These are phyloP conservation scores for Telmatherina bonti DNA, from an alignment of 2,797 vertebrate genomes.

Conservation along the genomic window DNA sequence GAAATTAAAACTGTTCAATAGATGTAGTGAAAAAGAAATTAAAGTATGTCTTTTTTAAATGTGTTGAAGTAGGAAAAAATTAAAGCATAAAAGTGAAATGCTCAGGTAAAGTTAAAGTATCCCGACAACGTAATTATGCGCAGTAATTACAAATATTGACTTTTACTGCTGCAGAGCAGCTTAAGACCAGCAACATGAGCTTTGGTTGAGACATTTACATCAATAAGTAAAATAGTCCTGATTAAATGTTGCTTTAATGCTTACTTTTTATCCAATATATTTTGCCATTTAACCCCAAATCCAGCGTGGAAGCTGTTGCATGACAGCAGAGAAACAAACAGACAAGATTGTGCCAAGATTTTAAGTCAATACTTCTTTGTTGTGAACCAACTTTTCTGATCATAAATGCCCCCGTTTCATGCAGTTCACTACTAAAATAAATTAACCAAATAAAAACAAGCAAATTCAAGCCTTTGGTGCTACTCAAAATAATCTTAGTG, in stretches of 20 bases:
- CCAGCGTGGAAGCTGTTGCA: background rate
- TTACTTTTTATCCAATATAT: background rate
- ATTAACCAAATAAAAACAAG: background rate
- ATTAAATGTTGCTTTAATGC: background rate
- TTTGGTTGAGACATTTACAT: background rate
- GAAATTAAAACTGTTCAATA: background rate
- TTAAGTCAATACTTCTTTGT: background rate
- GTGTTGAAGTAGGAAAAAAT: background rate
- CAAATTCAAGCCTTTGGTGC: background rate
- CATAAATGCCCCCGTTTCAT: background rate
- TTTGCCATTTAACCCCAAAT: background rate
- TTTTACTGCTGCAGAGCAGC: too few relatives aligned
- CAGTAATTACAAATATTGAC: too few relatives aligned
- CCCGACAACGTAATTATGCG: background rate
- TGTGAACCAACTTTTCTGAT: background rate
- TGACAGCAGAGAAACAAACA: background rate
- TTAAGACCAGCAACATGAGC: too few relatives aligned
- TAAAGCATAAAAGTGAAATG: background rate
- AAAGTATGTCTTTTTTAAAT: background rate
- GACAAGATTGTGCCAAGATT: background rate
- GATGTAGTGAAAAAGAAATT: background rate
- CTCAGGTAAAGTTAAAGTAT: too few relatives aligned
- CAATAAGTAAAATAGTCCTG: background rate
- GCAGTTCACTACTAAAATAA: background rate
- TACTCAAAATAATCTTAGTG: background rate